Conservation (phyloP, 2,113 vertebrate genomes). For the Myxocyprinus asiaticus region DNA sequence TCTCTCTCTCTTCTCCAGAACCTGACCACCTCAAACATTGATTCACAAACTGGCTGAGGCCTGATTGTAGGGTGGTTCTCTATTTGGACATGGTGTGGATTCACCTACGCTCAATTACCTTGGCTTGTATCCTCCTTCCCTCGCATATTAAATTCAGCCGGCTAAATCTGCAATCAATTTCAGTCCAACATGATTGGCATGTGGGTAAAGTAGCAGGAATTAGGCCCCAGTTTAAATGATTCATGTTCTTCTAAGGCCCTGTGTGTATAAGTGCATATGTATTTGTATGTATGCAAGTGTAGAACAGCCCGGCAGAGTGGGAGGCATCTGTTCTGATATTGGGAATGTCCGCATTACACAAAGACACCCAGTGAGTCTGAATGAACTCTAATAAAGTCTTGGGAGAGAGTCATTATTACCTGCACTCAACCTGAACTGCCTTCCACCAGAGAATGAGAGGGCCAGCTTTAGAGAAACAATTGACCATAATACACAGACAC, state of each 20-base stretch:
- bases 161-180: conserved; percentile 62
- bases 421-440: conserved; percentile 40
- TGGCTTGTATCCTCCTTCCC: neutral
- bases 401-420: conserved; percentile 43
- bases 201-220: conserved; percentile 50
- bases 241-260: conserved; percentile 46
- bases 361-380: conserved; percentile 38
- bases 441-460: neutral
- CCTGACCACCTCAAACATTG: neutral
- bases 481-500: neutral
- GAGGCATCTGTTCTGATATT: conserved; percentile 35
- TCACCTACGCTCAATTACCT: conserved; percentile 53
- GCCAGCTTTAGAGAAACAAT: conserved; percentile 23
- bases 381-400: conserved; percentile 46
- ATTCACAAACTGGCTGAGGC: neutral
- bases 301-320: conserved; percentile 23
- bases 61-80: conserved; percentile 27
- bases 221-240: conserved; percentile 56
- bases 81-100: conserved; percentile 48
- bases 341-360: conserved; percentile 37
- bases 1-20: neutral
- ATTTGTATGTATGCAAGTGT: conserved; percentile 37
- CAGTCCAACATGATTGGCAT: conserved; percentile 52
- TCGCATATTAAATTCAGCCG: neutral
- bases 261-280: conserved; percentile 29